Conservation (phyloP, 2,113 vertebrate genomes). For the Entelurus aequoreus region DNA sequence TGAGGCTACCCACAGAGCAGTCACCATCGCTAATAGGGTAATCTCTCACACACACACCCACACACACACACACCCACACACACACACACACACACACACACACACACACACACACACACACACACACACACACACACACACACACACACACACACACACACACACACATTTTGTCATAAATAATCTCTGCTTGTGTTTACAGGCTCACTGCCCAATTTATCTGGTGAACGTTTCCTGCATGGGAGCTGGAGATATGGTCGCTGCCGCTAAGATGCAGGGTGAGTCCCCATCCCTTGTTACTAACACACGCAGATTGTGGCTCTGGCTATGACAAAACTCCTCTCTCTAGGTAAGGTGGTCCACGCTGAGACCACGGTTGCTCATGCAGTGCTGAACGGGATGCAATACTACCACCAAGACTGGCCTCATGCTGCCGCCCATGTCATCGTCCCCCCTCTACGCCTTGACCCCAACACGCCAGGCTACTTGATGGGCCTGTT, state of each 20-base stretch:
- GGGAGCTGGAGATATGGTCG: constrained; percentile 87
- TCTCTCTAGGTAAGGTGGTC: constrained; percentile 81
- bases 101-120: no score
- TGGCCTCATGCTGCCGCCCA: constrained; percentile 92
- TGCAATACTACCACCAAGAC: constrained; percentile 97
- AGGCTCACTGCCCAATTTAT: constrained; percentile 92
- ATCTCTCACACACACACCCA: constrained; percentile 36
- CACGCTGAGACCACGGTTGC: constrained; percentile 91
- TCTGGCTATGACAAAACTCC: background rate
- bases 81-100: no score
- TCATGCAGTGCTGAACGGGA: constrained; percentile 86
- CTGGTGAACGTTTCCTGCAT: constrained; percentile 94
- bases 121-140: no score
- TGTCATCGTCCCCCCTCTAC: constrained; percentile 86
- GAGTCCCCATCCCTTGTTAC: constrained; percentile 11
- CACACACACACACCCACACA: no score
- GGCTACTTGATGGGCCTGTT: constrained; percentile 95
- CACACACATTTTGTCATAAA: background rate
- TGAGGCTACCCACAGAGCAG: constrained; percentile 88
- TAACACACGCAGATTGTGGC: background rate
- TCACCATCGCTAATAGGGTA: constrained; percentile 95
- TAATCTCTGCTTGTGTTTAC: constrained; percentile 1
- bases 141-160: no score
- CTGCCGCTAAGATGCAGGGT: constrained; percentile 95
- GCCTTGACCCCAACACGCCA: constrained; percentile 93